Evolutionary conservation across 1,140 invertebrate species (phyloP).

Genomic region (Oreohelix idahoensis): DNA sequence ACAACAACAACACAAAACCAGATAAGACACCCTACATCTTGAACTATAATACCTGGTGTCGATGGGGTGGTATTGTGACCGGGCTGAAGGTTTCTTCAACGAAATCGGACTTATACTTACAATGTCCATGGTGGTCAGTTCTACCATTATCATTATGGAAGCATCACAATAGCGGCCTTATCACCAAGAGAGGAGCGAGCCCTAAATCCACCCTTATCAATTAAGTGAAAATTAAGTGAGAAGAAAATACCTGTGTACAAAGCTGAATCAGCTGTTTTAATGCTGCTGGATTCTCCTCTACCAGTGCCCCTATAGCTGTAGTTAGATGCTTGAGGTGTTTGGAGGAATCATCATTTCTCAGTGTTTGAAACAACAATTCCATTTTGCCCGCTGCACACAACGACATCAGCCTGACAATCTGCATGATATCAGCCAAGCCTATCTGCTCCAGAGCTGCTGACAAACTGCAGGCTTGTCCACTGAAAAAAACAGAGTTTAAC

Average conservation of each 20-base stretch:
- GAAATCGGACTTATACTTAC: too few relatives aligned
- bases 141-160: too few relatives aligned
- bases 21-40: too few relatives aligned
- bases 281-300: constrained; percentile 76
- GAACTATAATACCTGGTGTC: too few relatives aligned
- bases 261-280: constrained; percentile 78
- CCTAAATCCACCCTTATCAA: too few relatives aligned
- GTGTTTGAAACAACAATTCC: constrained; percentile 41
- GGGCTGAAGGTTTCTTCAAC: too few relatives aligned
- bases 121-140: too few relatives aligned
- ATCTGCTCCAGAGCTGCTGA: constrained; percentile 76
- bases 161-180: too few relatives aligned
- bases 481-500: constrained; percentile 50
- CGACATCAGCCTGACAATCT: constrained; percentile 79
- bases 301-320: constrained; percentile 76
- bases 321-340: constrained; percentile 76
- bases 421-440: constrained; percentile 78
- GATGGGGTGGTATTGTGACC: too few relatives aligned
- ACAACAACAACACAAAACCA: too few relatives aligned
- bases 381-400: constrained; percentile 77
- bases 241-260: constrained; percentile 77
- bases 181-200: too few relatives aligned
- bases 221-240: too few relatives aligned
- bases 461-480: constrained; percentile 75
- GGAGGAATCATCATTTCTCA: constrained; percentile 54